Evolutionary conservation across 2,888 invertebrate genomes (phyloP).

Genomic region (Drosophila prolongata): DNA sequence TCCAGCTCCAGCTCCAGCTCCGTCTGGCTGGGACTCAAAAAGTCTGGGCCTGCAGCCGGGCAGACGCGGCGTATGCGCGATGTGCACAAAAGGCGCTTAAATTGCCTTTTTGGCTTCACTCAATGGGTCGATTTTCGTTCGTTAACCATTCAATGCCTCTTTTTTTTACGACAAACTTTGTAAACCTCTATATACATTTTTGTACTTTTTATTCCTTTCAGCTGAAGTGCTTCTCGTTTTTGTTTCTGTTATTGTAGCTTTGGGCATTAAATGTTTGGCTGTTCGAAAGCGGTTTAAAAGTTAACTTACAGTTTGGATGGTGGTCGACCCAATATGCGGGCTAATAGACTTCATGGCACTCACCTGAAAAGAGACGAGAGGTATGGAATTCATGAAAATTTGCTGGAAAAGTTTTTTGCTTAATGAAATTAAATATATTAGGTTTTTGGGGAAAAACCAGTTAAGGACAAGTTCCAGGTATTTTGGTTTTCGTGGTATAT

Average conservation of each 20-base stretch:
- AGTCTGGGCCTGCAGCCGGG: constrained; percentile 20
- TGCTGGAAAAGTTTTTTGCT: constrained; percentile 22
- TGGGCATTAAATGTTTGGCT: constrained; percentile 54
- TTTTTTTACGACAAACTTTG: constrained; percentile 61
- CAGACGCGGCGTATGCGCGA: constrained; percentile 64
- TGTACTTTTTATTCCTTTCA: constrained; percentile 22
- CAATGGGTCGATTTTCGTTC: constrained; percentile 63
- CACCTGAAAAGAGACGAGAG: constrained; percentile 56
- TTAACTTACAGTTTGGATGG: constrained; percentile 58
- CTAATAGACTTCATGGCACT: constrained; percentile 50
- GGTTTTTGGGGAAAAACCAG: constrained; percentile 9
- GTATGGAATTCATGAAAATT: constrained; percentile 26
- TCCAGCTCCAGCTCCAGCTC: constrained; percentile 3
- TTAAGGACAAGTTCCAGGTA: constrained; percentile 8
- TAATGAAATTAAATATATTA: background rate
- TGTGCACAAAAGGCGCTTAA: constrained; percentile 63
- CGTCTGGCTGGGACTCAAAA: constrained; percentile 22
- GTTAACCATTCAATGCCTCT: constrained; percentile 62
- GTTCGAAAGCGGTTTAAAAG: constrained; percentile 51
- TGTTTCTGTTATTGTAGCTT: constrained; percentile 30
- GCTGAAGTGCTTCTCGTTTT: constrained; percentile 37
- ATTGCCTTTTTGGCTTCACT: constrained; percentile 66
- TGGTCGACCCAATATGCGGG: constrained; percentile 18
- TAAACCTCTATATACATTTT: constrained; percentile 18
- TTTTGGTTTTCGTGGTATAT: constrained; percentile 3